Evolutionary conservation across 1,140 invertebrate species (phyloP).

Genomic region (Orchesella cincta): DNA sequence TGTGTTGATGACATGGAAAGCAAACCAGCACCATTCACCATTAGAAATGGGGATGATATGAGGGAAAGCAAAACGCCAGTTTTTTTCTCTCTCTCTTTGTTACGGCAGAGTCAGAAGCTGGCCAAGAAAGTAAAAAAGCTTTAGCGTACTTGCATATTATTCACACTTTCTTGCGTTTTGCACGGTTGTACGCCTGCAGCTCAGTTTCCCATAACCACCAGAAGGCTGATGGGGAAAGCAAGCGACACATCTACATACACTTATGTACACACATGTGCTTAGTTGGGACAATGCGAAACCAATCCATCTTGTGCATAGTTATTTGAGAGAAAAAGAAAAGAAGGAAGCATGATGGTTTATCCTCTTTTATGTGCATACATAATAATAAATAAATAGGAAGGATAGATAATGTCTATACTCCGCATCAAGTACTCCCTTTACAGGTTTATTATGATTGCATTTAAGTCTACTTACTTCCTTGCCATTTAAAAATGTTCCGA

Average conservation of each 20-base stretch:
- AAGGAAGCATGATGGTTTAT: background rate
- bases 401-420: too few relatives aligned
- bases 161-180: background rate
- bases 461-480: conserved; percentile 25
- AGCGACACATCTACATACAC: background rate
- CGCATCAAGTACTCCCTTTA: too few relatives aligned
- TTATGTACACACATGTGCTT: background rate
- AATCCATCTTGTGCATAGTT: conserved; percentile 5
- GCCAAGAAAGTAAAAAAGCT: background rate
- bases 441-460: conserved; percentile 13
- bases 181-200: background rate
- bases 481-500: conserved; percentile 28
- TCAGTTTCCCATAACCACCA: background rate
- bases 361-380: background rate
- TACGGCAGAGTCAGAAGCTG: background rate
- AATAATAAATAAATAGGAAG: too few relatives aligned
- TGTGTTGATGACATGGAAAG: too few relatives aligned
- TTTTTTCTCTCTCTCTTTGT: too few relatives aligned
- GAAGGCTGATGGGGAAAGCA: background rate
- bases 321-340: background rate
- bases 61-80: too few relatives aligned
- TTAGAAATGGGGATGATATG: too few relatives aligned
- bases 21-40: too few relatives aligned
- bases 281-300: conserved; percentile 14
- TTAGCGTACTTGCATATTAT: too few relatives aligned